phyloP scores from a whole-genome alignment of 2,797 vertebrate species.

The Argyrosomus regius region DNA sequence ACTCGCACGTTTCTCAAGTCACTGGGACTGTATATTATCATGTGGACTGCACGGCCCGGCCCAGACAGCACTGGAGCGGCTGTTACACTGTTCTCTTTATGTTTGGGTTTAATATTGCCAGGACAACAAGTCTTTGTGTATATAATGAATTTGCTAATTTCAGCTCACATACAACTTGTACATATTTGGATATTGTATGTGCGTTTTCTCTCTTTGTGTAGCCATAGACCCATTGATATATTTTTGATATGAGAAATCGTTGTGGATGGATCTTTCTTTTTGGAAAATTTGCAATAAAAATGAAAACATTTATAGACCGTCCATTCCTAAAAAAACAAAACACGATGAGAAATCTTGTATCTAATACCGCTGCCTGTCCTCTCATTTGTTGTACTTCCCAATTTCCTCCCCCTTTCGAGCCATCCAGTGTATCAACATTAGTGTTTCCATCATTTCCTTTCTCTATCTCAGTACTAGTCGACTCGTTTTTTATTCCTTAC shows the following conservation, averaged over 20 bases:
- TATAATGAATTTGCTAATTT: slow-evolving; percentile 83
- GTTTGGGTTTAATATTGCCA: slow-evolving; percentile 49
- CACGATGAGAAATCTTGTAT: slow-evolving; percentile 27
- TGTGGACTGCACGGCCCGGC: slow-evolving; percentile 52
- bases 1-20: slow-evolving; percentile 51
- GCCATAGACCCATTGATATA: slow-evolving; percentile 86
- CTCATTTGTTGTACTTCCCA: slow-evolving; percentile 21
- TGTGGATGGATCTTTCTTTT: slow-evolving; percentile 71
- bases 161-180: slow-evolving; percentile 84
- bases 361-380: slow-evolving; percentile 21
- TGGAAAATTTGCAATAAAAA: slow-evolving; percentile 65
- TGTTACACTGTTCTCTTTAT: slow-evolving; percentile 40
- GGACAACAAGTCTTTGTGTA: slow-evolving; percentile 71
- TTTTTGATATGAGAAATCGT: slow-evolving; percentile 87
- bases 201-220: slow-evolving; percentile 83
- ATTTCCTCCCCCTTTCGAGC: slow-evolving; percentile 10
- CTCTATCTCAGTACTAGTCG: slow-evolving; percentile 33
- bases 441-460: slow-evolving; percentile 44
- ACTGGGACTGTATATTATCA: slow-evolving; percentile 62
- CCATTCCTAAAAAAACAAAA: slow-evolving; percentile 20
- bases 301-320: slow-evolving; percentile 59
- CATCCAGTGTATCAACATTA: slow-evolving; percentile 37
- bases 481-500: slow-evolving; percentile 26
- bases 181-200: slow-evolving; percentile 87
- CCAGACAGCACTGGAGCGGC: slow-evolving; percentile 38